Evolutionary conservation across 2,888 invertebrate species (phyloP), one percentile per base, ranked within the genome.

Genomic region (Sympetrum striolatum): DNA sequence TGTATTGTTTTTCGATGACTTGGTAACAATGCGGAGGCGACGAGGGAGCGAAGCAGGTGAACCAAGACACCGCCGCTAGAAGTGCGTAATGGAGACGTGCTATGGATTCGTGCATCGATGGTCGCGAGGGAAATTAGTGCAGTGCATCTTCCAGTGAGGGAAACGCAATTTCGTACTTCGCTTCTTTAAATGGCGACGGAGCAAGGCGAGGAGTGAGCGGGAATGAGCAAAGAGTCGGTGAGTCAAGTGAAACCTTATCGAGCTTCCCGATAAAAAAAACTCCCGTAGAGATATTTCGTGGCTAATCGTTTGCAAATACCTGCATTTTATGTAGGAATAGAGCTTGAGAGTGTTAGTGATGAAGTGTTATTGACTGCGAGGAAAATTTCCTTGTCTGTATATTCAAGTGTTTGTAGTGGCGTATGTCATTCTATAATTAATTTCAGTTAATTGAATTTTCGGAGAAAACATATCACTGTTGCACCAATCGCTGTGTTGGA

Each of bases 1-100:
- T 86, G 86, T 86, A 86, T 86, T 86, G 86, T 86, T 86, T 86
- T 86, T 86, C 86, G 86, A 86, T 86, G 86, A 86, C 86, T 86
- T 86, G 58, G 86, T 86, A 86, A 86, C 86, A 86, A 64, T 37
- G 64, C 73, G 18, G 73, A 5, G 15, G 73, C 73, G 73, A 73
- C 31, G 73, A 22, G 31, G 22, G 31, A 73, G 31, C 73, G 31
- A 3, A 53, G 73, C 73, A 73, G 73, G 73, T 73, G 73, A 73
- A 73, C 73, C 25, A 22, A 73, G 25, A 31, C 73, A 31, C 5
- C 25, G 31, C 31, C 73, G 25, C 22, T 31, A 31, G 73, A 25
- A 73, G 73, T 31, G 73, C 73, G 31, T 73, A 73, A 73, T 73
- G 73, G 73, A 73, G 73, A 73, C n/a, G n/a, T 22, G 64, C 64